Evolutionary conservation across 2,797 vertebrate species (phyloP), one percentile per base, ranked within the genome.

Genomic region (Halcyon badia): DNA sequence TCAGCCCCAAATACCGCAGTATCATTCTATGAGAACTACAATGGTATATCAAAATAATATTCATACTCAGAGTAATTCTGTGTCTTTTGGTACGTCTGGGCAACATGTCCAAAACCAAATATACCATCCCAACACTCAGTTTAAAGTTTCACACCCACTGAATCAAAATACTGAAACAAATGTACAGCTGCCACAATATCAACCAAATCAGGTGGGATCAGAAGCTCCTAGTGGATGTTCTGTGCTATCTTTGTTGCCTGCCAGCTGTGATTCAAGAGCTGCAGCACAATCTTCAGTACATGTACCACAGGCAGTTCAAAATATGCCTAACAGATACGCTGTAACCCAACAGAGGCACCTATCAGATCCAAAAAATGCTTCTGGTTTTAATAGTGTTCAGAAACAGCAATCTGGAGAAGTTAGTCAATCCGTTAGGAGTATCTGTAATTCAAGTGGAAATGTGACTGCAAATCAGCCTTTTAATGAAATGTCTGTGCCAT

Each of bases 41-140:
- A 4, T 60, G 4, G 44, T 93, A 3, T 94, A 94, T 51, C 97
- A 90, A 83, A 92, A 61, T 84, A 89, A 78, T 39, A 2, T 69
- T 58, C 10, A 93, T 86, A 65, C 93, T 21, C 85, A 94, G 49
- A 96, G 69, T 83, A 94, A 54, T 81, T 86, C 95, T 72, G 1
- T 91, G 20, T 44, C 64, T 82, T 42, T 86, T 51, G 35, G 66
- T 87, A 8, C 73, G 7, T 60, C 93, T 2, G 78, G 90, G 14
- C 77, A 97, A 44, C 16, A 64, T 39, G 26, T 89, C 69, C 97
- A 96, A 75, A 97, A 69, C 30, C 95, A 93, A 87, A 77, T 82
- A 10, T 25, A 85, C 81, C 31, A 81, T 77, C 52, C 96, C n/a
- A 87, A 26, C 28, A 15, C 56, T 56, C 94, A 95, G 19, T 80